Evolutionary conservation across 2,113 vertebrate genomes (phyloP).

Genomic region (Baryphthengus martii): DNA sequence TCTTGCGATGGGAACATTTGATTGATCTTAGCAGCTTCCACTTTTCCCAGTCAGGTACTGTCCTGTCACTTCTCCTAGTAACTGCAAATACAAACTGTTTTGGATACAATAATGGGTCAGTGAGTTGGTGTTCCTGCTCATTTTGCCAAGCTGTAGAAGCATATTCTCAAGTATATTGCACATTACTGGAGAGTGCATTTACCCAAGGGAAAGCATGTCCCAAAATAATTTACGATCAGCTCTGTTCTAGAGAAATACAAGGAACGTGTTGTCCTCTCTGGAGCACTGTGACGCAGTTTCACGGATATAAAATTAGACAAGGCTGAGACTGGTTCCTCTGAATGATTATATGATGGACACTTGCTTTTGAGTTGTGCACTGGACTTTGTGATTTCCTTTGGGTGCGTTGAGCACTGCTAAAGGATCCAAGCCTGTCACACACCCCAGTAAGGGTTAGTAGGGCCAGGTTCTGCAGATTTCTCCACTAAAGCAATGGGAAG

Average conservation of each 20-base stretch:
- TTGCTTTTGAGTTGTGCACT: neutral
- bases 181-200: neutral
- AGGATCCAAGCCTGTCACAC: neutral
- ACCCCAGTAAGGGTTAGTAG: accelerated
- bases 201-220: slow-evolving; percentile 25
- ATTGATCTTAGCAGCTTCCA: slow-evolving; percentile 27
- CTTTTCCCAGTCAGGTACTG: neutral
- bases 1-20: neutral
- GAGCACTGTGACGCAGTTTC: slow-evolving; percentile 32
- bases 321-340: neutral
- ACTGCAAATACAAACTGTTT: slow-evolving; percentile 12
- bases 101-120: neutral
- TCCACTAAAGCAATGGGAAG: neutral
- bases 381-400: neutral
- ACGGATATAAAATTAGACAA: slow-evolving; percentile 41
- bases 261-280: slow-evolving; percentile 34
- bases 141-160: slow-evolving; percentile 16
- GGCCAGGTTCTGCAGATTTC: neutral
- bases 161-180: neutral
- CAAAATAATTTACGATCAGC: slow-evolving; percentile 32
- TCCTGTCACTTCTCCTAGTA: neutral
- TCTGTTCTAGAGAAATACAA: neutral
- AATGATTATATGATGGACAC: neutral
- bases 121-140: neutral
- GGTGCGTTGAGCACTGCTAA: neutral